Evolutionary conservation across 2,113 vertebrate genomes (phyloP).

Genomic region (Paedocypris sp.): DNA sequence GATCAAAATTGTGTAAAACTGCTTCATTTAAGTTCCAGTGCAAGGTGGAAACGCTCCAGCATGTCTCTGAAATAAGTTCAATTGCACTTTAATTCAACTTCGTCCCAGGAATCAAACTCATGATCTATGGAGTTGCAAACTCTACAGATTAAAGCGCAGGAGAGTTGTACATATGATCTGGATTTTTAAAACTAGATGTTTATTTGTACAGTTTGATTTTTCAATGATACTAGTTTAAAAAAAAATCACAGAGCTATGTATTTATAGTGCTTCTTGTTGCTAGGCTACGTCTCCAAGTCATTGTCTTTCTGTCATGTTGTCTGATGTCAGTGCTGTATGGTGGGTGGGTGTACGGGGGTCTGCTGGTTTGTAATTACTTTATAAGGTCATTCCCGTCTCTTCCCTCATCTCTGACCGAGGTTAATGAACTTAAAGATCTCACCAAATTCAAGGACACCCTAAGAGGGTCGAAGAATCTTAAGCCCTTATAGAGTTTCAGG

Average conservation of each 20-base stretch:
- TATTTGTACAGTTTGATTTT: constrained; percentile 18
- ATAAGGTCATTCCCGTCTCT: constrained; percentile 17
- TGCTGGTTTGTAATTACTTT: constrained; percentile 17
- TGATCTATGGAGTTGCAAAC: neutral
- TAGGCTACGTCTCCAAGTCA: constrained; percentile 37
- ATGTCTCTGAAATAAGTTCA: too few species aligned
- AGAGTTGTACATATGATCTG: neutral
- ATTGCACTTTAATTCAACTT: too few species aligned
- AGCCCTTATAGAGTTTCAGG: neutral
- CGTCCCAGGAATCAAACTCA: too few species aligned
- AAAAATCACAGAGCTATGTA: constrained; percentile 25
- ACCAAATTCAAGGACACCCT: neutral
- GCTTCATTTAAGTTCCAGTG: too few species aligned
- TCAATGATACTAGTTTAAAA: constrained; percentile 15
- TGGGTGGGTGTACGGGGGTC: neutral
- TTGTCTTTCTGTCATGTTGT: constrained; percentile 40
- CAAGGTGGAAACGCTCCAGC: too few species aligned
- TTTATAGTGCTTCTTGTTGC: constrained; percentile 42
- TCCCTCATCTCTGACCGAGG: neutral
- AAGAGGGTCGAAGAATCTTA: neutral
- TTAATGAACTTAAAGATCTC: neutral
- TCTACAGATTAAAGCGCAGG: neutral
- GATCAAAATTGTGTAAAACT: too few species aligned
- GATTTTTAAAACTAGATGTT: constrained; percentile 5
- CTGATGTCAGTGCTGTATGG: constrained; percentile 24